Evolutionary conservation across 2,113 vertebrate species (phyloP), one percentile per base, ranked within the genome.

Genomic region (Danionella cerebrum): DNA sequence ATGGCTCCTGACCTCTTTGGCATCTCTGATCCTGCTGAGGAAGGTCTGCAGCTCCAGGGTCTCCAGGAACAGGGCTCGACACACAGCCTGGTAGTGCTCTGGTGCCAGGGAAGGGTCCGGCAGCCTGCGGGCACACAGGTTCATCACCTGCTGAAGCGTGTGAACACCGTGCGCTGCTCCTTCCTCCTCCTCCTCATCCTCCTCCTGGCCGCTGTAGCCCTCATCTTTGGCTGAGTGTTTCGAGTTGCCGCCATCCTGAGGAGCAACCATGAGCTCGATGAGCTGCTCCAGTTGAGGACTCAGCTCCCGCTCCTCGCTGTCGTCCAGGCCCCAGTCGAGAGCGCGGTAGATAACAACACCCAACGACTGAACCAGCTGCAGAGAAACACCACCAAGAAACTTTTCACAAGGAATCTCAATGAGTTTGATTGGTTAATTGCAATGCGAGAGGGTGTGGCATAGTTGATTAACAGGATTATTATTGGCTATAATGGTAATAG

Each of bases 311-410:
- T 98, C 96, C 76, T 97, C 94, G 0, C 87, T 96, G 75, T 97
- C 94, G 0, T 94, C 91, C 84, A 98, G 84, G 0, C 96, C 95
- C 95, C 95, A 98, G 86, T 98, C 96, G 87, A 98, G 86, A 0
- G 95, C 96, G 1, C 86, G 89, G 84, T 98, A 98, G 80, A 98
- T 93, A 38, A 91, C 90, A 1, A 96, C 94, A 2, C 94, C 95
- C 82, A 98, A 76, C 0, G 92, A 92, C 81, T 93, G 93, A 65
- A 98, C 94, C 87, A 96, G 76, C 96, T 98, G 82, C 1, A 8
- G 6, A 71, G 51, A n/a, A 0, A 19, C 24, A 25, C 29, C 24
- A 25, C 29, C 3, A 31, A 31, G 7, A 31, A 31, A 7, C 7
- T 31, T 31, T 31, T 31, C 7, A 4, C 29, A 31, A 4, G 3